Evolutionary conservation across 2,797 vertebrate species (phyloP).

Genomic region (Acanthopagrus latus): DNA sequence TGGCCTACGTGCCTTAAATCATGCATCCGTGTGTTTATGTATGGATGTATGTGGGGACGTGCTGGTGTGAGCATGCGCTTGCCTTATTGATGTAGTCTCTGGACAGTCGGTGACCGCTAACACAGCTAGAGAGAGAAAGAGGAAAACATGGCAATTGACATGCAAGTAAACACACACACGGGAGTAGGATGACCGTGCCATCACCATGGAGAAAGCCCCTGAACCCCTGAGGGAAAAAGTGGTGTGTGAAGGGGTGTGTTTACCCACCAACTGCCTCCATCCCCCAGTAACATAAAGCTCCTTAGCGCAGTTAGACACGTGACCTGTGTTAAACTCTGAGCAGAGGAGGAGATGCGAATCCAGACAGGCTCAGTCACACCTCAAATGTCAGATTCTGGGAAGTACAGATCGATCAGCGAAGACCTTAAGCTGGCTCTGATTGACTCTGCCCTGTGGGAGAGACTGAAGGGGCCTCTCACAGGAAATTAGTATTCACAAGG

Average conservation of each 20-base stretch:
- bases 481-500: constrained; percentile 71
- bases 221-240: constrained; percentile 11
- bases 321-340: constrained; percentile 37
- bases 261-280: constrained; percentile 24
- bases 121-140: neutral
- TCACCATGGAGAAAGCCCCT: constrained; percentile 52
- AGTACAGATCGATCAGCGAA: constrained; percentile 66
- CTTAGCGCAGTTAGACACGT: constrained; percentile 8
- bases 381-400: constrained; percentile 69
- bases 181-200: constrained; percentile 12
- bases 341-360: constrained; percentile 32
- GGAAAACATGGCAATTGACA: constrained; percentile 26
- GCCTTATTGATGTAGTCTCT: constrained; percentile 24
- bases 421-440: constrained; percentile 64
- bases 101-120: constrained; percentile 9
- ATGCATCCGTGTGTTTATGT: constrained; percentile 11
- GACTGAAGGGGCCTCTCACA: constrained; percentile 51
- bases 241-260: constrained; percentile 29
- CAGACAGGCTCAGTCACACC: constrained; percentile 50
- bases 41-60: neutral
- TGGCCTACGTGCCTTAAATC: constrained; percentile 37
- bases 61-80: constrained; percentile 9
- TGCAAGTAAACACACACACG: constrained; percentile 32
- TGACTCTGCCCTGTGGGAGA: constrained; percentile 66
- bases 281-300: neutral